These are phyloP conservation scores for Tupiocoris notatus DNA, from an alignment of 2,888 invertebrate species.

Conservation along the genomic window DNA sequence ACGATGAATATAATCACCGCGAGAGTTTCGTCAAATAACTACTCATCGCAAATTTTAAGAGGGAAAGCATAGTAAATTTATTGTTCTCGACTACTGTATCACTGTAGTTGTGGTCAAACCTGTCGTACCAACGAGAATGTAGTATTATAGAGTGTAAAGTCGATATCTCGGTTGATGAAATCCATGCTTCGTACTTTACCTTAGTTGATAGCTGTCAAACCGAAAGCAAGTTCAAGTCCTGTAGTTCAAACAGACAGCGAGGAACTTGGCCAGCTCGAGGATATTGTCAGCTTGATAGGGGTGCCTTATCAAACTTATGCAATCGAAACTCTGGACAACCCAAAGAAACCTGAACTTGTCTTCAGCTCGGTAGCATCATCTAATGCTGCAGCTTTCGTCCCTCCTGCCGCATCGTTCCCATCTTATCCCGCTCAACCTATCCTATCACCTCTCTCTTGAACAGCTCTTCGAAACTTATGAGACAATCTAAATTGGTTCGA, in stretches of 20 bases:
- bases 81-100: too few relatives aligned
- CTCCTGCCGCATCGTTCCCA: neutral
- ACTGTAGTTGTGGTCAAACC: too few relatives aligned
- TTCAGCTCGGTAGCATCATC: neutral
- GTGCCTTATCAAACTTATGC: constrained; percentile 32
- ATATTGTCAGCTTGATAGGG: neutral
- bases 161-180: too few relatives aligned
- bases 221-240: neutral
- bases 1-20: too few relatives aligned
- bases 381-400: neutral
- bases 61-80: too few relatives aligned
- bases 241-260: neutral
- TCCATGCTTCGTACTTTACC: too few relatives aligned
- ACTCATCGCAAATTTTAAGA: too few relatives aligned
- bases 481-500: constrained; percentile 38
- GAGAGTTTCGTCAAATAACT: too few relatives aligned
- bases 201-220: neutral
- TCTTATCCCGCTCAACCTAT: neutral
- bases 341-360: constrained; percentile 25
- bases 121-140: too few relatives aligned
- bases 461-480: constrained; percentile 25
- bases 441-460: neutral
- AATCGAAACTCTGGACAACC: constrained; percentile 13
- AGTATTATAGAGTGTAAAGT: too few relatives aligned
- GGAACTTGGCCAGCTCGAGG: neutral